Conservation (phyloP, 1,140 invertebrate genomes). For the Trinorchestia longiramus region DNA sequence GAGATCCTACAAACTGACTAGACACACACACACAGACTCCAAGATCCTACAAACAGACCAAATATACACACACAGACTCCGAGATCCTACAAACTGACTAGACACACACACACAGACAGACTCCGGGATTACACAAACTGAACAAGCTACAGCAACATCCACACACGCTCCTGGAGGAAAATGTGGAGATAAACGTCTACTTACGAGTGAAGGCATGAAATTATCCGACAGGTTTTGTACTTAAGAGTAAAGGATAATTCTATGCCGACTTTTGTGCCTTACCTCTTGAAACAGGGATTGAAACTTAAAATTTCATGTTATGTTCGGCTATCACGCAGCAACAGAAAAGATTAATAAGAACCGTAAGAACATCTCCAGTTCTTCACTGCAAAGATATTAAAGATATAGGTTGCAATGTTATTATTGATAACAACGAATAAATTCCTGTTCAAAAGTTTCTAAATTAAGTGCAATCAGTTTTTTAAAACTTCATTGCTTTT, state of each 20-base stretch:
- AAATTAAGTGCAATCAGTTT: neutral
- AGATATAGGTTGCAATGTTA: too few species aligned
- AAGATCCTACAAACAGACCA: too few species aligned
- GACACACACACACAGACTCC: too few species aligned
- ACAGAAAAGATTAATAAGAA: neutral
- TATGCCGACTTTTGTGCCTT: neutral
- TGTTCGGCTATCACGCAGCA: neutral
- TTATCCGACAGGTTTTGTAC: neutral
- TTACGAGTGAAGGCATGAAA: neutral
- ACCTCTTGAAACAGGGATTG: neutral
- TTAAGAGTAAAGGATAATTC: neutral
- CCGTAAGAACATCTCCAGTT: neutral
- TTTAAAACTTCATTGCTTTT: neutral
- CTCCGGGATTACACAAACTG: too few species aligned
- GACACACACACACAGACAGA: too few species aligned
- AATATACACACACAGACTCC: too few species aligned
- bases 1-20: too few species aligned
- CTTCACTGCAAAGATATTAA: too few species aligned
- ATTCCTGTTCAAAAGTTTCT: neutral
- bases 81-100: too few species aligned
- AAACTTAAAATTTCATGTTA: neutral
- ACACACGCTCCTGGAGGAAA: neutral
- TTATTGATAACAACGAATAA: neutral
- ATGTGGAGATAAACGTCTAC: neutral
- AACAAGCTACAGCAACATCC: neutral